Conservation (phyloP, 2,113 vertebrate species). For the Spermophilus dauricus region DNA sequence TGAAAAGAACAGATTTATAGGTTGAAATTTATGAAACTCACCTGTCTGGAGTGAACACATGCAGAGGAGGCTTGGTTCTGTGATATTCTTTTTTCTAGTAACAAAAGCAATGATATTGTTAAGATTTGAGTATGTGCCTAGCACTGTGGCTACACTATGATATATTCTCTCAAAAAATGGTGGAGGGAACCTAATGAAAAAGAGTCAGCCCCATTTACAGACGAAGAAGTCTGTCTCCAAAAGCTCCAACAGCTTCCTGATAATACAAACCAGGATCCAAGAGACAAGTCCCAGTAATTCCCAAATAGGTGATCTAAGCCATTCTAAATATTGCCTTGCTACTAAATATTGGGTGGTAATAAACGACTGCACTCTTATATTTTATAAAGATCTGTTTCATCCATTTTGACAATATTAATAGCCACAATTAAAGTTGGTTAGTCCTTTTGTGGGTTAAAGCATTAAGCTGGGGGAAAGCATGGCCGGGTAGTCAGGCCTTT, state of each 20-base stretch:
- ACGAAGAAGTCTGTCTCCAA: not conserved
- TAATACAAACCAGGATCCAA: not conserved
- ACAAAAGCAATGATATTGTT: not conserved
- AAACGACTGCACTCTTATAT: not conserved
- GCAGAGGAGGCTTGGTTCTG: not conserved
- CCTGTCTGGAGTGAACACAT: not conserved
- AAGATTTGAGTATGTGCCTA: not conserved
- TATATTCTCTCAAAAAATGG: not conserved
- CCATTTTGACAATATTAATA: not conserved
- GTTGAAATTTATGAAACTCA: not conserved
- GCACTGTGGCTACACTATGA: not conserved
- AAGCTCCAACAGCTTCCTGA: not conserved
- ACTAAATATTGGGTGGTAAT: not conserved
- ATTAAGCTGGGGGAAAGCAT: not conserved
- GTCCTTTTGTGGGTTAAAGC: not conserved
- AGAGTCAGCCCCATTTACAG: not conserved
- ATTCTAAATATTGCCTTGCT: not conserved
- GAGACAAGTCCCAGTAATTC: not conserved
- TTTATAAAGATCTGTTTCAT: slow-evolving; percentile 22
- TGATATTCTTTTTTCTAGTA: not conserved
- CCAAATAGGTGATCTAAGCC: not conserved
- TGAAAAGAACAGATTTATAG: not conserved
- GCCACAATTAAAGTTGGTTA: not conserved
- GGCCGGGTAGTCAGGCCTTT: not conserved
- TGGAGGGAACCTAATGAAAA: not conserved